Evolutionary conservation across 2,797 vertebrate genomes (phyloP), one percentile per base, ranked within the genome.

Genomic region (Limnodromus scolopaceus): DNA sequence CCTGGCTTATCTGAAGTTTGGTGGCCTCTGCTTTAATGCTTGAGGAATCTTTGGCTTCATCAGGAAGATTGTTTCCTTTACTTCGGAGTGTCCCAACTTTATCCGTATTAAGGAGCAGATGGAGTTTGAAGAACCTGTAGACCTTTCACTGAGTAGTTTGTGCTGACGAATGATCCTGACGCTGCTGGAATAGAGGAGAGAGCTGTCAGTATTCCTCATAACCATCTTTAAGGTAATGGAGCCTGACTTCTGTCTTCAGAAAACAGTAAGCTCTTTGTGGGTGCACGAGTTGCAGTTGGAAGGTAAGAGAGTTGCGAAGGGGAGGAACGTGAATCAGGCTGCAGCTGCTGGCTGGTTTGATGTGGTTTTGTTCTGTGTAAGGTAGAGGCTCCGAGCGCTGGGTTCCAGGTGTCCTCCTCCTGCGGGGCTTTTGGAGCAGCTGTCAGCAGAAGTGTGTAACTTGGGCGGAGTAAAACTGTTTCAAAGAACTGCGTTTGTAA

Each of bases 401-500:
- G 34, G 71, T 90, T 92, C 95, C 97, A 98, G 96, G 96, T 97
- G 96, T 94, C 89, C 23, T 81, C 16, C 69, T 89, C 88, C 90
- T 68, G 88, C 57, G 27, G 49, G 58, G n/a, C 28, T 69, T 92
- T 87, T 64, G 92, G 89, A 94, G 95, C 93, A 97, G 91, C 88
- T 96, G 89, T 92, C 63, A 87, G 48, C 70, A 96, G 89, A 83
- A 97, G 39, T 38, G 48, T 95, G 93, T 93, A 96, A 89, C 55
- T 89, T 61, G 89, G 81, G 83, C 24, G 0, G 84, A 71, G 92
- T 76, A 84, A 92, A 95, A 89, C 95, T 70, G 58, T 89, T 96
- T 91, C 88, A 95, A 93, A 98, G 94, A 74, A 80, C 91, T 72
- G 87, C 63, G 92, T 97, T 88, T 95, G 92, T 96, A 96, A 98